Evolutionary conservation across 2,797 vertebrate species (phyloP), one percentile per base, ranked within the genome.

Genomic region (Cercopithecus diana): DNA sequence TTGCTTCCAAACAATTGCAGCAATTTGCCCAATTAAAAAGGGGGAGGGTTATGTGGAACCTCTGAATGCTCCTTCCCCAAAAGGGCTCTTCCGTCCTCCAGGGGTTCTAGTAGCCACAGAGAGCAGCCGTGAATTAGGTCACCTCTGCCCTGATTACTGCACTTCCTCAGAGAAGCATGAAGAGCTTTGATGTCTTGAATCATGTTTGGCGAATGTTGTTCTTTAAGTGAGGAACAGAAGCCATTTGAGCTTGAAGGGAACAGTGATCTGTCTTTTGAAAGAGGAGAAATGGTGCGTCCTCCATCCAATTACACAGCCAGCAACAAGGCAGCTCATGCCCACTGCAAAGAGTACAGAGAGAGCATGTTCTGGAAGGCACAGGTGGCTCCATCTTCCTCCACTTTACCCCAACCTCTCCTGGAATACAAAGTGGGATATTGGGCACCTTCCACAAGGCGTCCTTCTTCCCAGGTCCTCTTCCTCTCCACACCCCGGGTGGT

Each of bases 121-220:
- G 67, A 97, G 67, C 80, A 93, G 96, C 61, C 10, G 93, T 87
- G 84, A 97, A 94, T 98, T 96, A 95, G 82, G 96, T 81, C 96
- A 73, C 45, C 95, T 97, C 70, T 45, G 86, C 95, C 95, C 77
- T 96, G 96, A 94, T 36, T 94, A 95, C n/a, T 95, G 57, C 52
- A 93, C 96, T 87, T 97, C 88, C 96, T 98, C 93, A 93, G 98
- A 98, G 91, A 93, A 88, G 24, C 30, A 41, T 88, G 86, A 97
- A 95, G 93, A 75, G 70, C 93, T 92, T 95, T 98, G 91, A 94
- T 89, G 72, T 72, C 90, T 98, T 95, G 96, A 98, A 96, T 90
- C 97, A 97, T 97, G 88, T 70, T 98, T 94, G 92, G 52, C 4
- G 58, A 95, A 57, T 93, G 48, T 52, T 75, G 26, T 93, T 97